Percentiles rank a stretch among this genome's conserved stretches.
phyloP scores from a whole-genome alignment of 1,140 invertebrate genomes.

The Drosophila subpulchrella region DNA sequence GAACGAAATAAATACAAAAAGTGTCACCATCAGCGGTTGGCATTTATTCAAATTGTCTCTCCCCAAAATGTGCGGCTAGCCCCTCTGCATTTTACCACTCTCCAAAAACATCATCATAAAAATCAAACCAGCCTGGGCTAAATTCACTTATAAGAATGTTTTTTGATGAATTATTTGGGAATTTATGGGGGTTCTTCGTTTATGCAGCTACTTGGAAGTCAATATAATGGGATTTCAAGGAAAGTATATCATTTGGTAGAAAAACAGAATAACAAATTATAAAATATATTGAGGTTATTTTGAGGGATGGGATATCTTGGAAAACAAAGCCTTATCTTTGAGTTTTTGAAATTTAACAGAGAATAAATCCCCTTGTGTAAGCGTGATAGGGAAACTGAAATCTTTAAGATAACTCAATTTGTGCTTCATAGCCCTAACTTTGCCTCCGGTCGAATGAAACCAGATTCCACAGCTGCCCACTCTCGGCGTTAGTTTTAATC shows the following conservation, averaged over 20 bases:
- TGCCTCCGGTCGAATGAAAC: constrained; percentile 23
- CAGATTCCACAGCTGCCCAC: constrained; percentile 20
- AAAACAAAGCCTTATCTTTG: not conserved
- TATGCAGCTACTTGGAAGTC: constrained; percentile 10
- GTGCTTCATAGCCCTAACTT: not conserved
- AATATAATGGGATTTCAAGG: not conserved
- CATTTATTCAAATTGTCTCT: constrained; percentile 74
- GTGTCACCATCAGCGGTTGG: constrained; percentile 49
- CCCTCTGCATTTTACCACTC: constrained; percentile 21
- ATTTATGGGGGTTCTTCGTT: constrained; percentile 20
- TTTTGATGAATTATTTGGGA: constrained; percentile 46
- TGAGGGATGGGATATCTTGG: no score
- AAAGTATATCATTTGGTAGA: not conserved
- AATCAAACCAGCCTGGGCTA: constrained; percentile 31
- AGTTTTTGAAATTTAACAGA: not conserved
- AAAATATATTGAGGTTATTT: not conserved
- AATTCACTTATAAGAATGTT: constrained; percentile 40
- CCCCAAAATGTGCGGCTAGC: constrained; percentile 19
- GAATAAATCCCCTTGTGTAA: not conserved
- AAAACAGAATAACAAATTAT: not conserved
- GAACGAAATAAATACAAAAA: constrained; percentile 15
- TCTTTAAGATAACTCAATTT: not conserved
- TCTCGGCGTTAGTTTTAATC: constrained; percentile 63
- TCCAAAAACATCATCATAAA: constrained; percentile 28
- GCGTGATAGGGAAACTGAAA: no score